These are phyloP conservation scores for Drosophila buzzatii DNA, from an alignment of 2,888 invertebrate species.

Conservation along the genomic window DNA sequence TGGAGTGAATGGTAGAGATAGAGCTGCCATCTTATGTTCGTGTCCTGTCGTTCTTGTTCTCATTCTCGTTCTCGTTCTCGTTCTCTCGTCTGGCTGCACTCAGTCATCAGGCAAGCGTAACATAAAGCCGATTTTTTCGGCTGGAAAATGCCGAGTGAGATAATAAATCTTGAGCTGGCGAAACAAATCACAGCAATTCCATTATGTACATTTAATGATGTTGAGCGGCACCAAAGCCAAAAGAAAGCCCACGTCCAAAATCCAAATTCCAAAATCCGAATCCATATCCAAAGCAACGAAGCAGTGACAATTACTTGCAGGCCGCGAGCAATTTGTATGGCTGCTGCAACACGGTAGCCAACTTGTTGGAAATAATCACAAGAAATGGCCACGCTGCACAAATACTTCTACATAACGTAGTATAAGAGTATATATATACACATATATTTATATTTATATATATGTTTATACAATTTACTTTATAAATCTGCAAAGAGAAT, in stretches of 20 bases:
- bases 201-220: slow-evolving; percentile 81
- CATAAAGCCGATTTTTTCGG: slow-evolving; percentile 76
- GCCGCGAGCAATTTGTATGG: slow-evolving; percentile 74
- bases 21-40: slow-evolving; percentile 19
- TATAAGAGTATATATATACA: not conserved
- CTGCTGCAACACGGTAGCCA: slow-evolving; percentile 66
- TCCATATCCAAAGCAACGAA: slow-evolving; percentile 61
- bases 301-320: slow-evolving; percentile 80
- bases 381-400: slow-evolving; percentile 57
- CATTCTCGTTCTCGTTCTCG: not conserved
- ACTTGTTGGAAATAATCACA: slow-evolving; percentile 70
- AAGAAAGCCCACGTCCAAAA: slow-evolving; percentile 23
- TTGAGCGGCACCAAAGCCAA: slow-evolving; percentile 51
- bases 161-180: slow-evolving; percentile 71
- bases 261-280: slow-evolving; percentile 54
- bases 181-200: slow-evolving; percentile 80
- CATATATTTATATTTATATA: not conserved
- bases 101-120: slow-evolving; percentile 75
- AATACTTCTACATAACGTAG: slow-evolving; percentile 4
- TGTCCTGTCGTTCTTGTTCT: slow-evolving; percentile 12
- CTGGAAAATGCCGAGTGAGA: slow-evolving; percentile 72
- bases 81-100: slow-evolving; percentile 67
- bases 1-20: slow-evolving; percentile 14
- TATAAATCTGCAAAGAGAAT: slow-evolving; percentile 17
- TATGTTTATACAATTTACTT: not conserved